These are phyloP conservation scores for Scolopax bukidnonensis DNA, from an alignment of 2,797 vertebrate species.

Conservation along the genomic window DNA sequence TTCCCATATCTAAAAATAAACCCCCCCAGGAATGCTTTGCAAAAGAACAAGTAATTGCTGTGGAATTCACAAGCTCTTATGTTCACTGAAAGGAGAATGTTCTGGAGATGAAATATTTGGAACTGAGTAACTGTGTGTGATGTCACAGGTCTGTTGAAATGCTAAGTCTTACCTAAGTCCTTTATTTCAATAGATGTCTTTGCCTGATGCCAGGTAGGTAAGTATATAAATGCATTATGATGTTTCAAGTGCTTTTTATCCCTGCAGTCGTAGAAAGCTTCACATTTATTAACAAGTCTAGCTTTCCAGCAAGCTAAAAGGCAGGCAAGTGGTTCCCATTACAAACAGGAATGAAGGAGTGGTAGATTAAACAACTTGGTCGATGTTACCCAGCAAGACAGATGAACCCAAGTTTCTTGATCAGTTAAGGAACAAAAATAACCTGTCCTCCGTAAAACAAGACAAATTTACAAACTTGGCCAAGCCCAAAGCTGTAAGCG, in stretches of 20 bases:
- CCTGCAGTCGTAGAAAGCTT: background rate
- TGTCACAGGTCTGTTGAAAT: slow-evolving; percentile 34
- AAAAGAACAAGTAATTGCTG: slow-evolving; percentile 68
- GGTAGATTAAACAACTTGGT: background rate
- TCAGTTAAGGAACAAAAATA: background rate
- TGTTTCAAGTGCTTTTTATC: background rate
- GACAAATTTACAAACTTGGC: background rate
- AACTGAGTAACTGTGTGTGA: slow-evolving; percentile 48
- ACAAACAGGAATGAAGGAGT: background rate
- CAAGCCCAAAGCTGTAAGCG: background rate
- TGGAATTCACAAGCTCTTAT: slow-evolving; percentile 37
- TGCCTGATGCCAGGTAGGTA: background rate
- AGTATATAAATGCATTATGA: background rate
- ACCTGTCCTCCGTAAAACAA: background rate
- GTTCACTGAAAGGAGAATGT: slow-evolving; percentile 46
- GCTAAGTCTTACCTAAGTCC: background rate
- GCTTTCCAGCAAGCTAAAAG: background rate
- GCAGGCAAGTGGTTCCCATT: background rate
- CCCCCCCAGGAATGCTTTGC: slow-evolving; percentile 58
- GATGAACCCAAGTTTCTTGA: background rate
- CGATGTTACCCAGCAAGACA: background rate
- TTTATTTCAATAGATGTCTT: background rate
- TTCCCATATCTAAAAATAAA: slow-evolving; percentile 72
- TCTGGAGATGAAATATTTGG: slow-evolving; percentile 58
- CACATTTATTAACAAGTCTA: background rate